phyloP scores from a whole-genome alignment of 1,140 invertebrate species.

The Zaprionus kolodkinae region DNA sequence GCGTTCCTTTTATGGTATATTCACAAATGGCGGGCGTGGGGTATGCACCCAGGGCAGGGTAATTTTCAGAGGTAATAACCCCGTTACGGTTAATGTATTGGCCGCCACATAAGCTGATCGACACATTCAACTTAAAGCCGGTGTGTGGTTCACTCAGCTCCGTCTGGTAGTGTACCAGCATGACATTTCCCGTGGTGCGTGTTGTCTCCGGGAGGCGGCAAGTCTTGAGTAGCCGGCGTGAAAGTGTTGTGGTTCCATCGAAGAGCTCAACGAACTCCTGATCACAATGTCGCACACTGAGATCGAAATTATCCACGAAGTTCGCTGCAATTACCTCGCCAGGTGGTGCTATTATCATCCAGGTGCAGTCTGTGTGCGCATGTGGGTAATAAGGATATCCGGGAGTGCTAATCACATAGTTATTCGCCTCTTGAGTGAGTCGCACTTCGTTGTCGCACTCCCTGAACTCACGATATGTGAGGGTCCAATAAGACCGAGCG shows the following conservation, averaged over 20 bases:
- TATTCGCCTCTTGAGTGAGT: conserved; percentile 73
- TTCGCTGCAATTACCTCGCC: conserved; percentile 89
- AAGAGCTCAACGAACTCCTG: conserved; percentile 90
- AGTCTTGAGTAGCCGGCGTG: conserved; percentile 87
- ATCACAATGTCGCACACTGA: conserved; percentile 86
- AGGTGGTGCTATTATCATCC: conserved; percentile 89
- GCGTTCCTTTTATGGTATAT: conserved; percentile 86
- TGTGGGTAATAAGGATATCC: conserved; percentile 91
- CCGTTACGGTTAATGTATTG: conserved; percentile 75
- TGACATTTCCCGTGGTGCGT: conserved; percentile 85
- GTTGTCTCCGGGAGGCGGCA: conserved; percentile 86
- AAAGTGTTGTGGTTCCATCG: conserved; percentile 90
- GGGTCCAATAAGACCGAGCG: conserved; percentile 41
- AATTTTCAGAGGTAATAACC: conserved; percentile 86
- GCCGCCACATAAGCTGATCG: conserved; percentile 88
- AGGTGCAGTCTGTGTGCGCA: conserved; percentile 91
- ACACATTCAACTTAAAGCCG: conserved; percentile 91
- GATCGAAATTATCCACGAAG: conserved; percentile 90
- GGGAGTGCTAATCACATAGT: conserved; percentile 88
- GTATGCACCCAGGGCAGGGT: conserved; percentile 85
- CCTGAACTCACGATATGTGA: conserved; percentile 72
- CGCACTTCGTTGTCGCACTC: conserved; percentile 71
- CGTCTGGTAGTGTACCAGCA: conserved; percentile 91
- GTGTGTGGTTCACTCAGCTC: conserved; percentile 88
- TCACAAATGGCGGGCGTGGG: conserved; percentile 86